Conservation (phyloP, 2,888 invertebrate species). For the Agriopis marginaria region DNA sequence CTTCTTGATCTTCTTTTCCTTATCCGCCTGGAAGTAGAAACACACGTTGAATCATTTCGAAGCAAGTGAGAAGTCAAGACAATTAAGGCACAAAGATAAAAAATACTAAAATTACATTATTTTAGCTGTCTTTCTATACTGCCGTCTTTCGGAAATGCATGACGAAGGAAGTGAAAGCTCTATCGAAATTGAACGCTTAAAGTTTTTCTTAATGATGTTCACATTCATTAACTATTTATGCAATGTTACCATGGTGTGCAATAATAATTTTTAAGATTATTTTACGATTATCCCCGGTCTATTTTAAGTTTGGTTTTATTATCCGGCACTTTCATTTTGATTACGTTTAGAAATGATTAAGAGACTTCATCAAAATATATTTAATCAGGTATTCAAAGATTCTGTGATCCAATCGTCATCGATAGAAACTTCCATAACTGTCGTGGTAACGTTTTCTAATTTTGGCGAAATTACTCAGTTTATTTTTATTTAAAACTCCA, state of each 20-base stretch:
- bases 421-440: background rate
- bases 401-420: background rate
- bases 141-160: background rate
- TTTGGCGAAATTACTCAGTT: constrained; percentile 17
- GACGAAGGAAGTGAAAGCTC: background rate
- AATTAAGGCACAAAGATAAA: background rate
- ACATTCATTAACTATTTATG: background rate
- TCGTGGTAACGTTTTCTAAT: background rate
- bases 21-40: constrained; percentile 91
- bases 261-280: too few species aligned
- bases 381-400: too few species aligned
- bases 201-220: background rate
- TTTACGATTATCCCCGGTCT: too few species aligned
- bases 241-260: too few species aligned
- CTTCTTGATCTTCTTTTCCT: constrained; percentile 97
- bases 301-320: too few species aligned
- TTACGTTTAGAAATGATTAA: too few species aligned
- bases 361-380: too few species aligned
- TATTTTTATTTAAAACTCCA: constrained; percentile 43
- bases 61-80: background rate
- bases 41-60: background rate
- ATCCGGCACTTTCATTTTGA: too few species aligned
- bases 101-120: background rate
- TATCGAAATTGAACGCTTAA: background rate
- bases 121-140: background rate